Evolutionary conservation across 1,140 invertebrate genomes (phyloP), one percentile per base, ranked within the genome.

Genomic region (Lutraria rhynchaena): DNA sequence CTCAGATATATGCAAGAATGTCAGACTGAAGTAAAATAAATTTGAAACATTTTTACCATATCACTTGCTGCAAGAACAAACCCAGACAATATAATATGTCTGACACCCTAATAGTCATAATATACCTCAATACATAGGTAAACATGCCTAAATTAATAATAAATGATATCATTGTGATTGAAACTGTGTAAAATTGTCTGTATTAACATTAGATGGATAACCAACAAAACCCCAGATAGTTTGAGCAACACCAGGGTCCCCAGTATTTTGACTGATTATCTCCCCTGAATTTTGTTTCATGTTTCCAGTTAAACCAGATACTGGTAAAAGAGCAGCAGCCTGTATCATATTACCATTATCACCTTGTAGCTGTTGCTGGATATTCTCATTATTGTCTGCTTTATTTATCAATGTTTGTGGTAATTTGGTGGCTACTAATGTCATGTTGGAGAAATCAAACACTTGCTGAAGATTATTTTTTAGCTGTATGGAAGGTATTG

Each of bases 141-240:
- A n/a, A n/a, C n/a, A n/a, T n/a, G n/a, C n/a, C n/a, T n/a, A n/a
- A n/a, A n/a, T n/a, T n/a, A n/a, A n/a, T n/a, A n/a, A n/a, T n/a
- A n/a, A n/a, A n/a, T n/a, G n/a, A n/a, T n/a, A 41, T 41, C 37
- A 60, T 60, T 0, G 65, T 31, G 71, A 67, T 41, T 41, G 65
- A 49, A 49, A 71, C 73, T 67, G 65, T 19, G 73, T 53, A 1
- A n/a, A 35, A 46, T 37, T 76, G 35, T 44, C 55, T 53, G 63
- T 17, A 67, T 19, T 35, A 53, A 49, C 35, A 33, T 49, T 41
- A 31, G 80, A 37, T 3, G 61, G 70, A 37, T 76, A 71, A 33
- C 57, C 57, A 29, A 74, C 57, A 74, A 74, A 74, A 31, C 46
- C 58, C 65, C 58, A 51, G 29, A 55, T 53, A 22, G 61, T 53